phyloP scores from a whole-genome alignment of 2,888 invertebrate species.

The Operophtera brumata region DNA sequence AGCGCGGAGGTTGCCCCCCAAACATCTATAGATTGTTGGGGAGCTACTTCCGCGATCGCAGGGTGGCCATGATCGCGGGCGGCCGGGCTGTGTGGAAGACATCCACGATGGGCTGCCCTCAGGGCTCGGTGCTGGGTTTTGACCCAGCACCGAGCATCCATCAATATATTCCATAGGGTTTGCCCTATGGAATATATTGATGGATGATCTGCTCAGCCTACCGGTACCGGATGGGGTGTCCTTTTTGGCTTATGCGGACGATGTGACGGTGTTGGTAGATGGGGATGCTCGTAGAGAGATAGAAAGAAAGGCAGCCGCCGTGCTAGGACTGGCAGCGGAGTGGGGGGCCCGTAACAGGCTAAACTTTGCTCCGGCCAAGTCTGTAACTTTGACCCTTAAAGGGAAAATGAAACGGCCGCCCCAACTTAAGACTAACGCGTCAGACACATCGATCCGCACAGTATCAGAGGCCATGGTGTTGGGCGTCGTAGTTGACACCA shows the following conservation, averaged over 20 bases:
- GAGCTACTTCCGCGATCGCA: conserved; percentile 33
- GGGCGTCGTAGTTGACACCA: background rate
- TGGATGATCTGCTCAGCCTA: conserved; percentile 35
- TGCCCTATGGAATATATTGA: conserved; percentile 34
- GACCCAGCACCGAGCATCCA: too few relatives aligned
- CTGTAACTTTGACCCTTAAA: too few relatives aligned
- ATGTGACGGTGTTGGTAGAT: too few relatives aligned
- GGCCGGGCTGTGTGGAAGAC: conserved; percentile 5
- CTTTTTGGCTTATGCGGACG: too few relatives aligned
- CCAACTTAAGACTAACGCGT: background rate
- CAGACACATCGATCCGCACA: background rate
- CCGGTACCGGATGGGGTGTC: conserved; percentile 20
- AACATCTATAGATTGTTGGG: conserved; percentile 37
- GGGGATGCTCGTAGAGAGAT: background rate
- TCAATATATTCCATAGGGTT: too few relatives aligned
- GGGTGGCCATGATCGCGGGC: conserved; percentile 33
- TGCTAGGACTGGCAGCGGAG: background rate
- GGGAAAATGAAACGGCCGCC: background rate
- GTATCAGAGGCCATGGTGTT: background rate
- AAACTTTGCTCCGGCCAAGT: too few relatives aligned
- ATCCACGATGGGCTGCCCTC: conserved; percentile 15
- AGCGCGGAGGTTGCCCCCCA: conserved; percentile 29
- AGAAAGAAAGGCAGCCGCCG: background rate
- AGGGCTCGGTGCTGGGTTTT: conserved; percentile 36
- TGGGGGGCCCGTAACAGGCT: conserved; percentile 1